Base-by-base conservation (phyloP, 1,140 invertebrate genomes). In the Zeugodacus cucurbitae region DNA sequence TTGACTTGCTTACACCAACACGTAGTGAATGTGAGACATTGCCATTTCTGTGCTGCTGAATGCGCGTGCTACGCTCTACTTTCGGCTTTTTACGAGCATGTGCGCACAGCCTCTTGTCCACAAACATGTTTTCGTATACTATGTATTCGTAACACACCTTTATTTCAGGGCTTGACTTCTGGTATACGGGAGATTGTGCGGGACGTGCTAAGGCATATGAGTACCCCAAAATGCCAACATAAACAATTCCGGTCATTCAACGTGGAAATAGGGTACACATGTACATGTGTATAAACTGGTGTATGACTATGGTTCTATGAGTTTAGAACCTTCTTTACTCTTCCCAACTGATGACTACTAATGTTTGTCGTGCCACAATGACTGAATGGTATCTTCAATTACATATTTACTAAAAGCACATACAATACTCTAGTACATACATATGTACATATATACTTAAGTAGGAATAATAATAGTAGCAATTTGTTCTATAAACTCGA, bases 231-330 rank as follows among this genome's bases (percentile, higher is more conserved):
- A 82, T 82, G 74, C 74, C n/a, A 44, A 82, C 74, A 48, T 82
- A 82, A 82, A 48, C 6, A 82, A 82, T 82, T 82, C 41, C 74
- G 74, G 74, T 82, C 74, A 82, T 48, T 82, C 74, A 82, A 82
- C 34, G 32, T 74, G 17, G 22, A 74, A 62, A 54, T 0, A 54
- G 14, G 4, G 22, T 74, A 41, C 37, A 17, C 32, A 34, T 29
- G 14, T 70, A 34, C 64, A 37, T 44, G 11, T 34, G 32, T 32
- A 67, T 17, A 34, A 11, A 34, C 64, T 5, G 10, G 10, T 67
- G 29, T 34, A 11, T 32, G 64, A 67, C 11, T 74, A 32, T 32
- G 17, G 34, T 17, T 2, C 48, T 48, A 11, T 14, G 14, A 70
- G 34, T 20, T 32, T 74, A 8, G 20, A 22, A 74, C 34, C 32